These are phyloP conservation scores for Acleris sparsana DNA, from an alignment of 2,888 invertebrate genomes.

Conservation along the genomic window DNA sequence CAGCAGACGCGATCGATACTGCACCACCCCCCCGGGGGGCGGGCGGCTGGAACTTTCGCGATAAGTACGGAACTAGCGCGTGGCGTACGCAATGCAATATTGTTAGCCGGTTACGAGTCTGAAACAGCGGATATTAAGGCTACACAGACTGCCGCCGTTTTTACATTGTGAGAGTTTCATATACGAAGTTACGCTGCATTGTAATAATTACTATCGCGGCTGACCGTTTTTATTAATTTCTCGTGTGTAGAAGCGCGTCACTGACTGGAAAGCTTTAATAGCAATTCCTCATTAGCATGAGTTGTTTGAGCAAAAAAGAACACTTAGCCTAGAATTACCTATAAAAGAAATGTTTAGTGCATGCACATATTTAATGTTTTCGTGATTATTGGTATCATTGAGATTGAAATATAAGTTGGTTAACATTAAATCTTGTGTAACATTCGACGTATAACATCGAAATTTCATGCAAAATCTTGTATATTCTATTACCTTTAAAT, in stretches of 20 bases:
- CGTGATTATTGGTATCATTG: too few species aligned
- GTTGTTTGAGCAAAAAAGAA: neutral
- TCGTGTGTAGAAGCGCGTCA: conserved; percentile 18
- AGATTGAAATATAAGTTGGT: too few species aligned
- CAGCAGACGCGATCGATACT: conserved; percentile 81
- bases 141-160: conserved; percentile 72
- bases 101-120: conserved; percentile 81
- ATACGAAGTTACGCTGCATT: conserved; percentile 67
- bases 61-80: conserved; percentile 83
- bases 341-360: too few species aligned
- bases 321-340: too few species aligned
- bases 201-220: conserved; percentile 64
- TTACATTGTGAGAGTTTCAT: conserved; percentile 74
- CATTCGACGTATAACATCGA: too few species aligned
- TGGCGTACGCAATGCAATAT: conserved; percentile 83
- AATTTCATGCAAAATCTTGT: too few species aligned
- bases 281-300: conserved; percentile 6
- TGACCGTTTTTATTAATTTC: conserved; percentile 30
- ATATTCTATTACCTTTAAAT: too few species aligned
- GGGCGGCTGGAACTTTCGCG: conserved; percentile 80
- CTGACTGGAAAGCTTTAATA: conserved; percentile 6
- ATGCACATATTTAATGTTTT: too few species aligned
- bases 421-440: too few species aligned
- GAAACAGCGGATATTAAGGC: conserved; percentile 82
- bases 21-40: conserved; percentile 51